phyloP scores from a whole-genome alignment of 2,113 vertebrate genomes.

The Eira barbara region DNA sequence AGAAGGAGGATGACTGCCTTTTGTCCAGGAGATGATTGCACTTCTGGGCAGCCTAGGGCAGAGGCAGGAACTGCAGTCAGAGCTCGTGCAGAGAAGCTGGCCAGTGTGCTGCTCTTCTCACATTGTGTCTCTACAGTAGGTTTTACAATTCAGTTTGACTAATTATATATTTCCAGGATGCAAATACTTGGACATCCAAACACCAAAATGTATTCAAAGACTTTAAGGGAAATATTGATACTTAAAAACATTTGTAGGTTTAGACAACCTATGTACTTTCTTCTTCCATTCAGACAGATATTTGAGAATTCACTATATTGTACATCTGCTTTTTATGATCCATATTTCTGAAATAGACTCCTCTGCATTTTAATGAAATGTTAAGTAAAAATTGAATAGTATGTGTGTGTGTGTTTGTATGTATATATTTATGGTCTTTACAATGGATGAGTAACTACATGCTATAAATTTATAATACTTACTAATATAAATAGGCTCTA shows the following conservation, averaged over 20 bases:
- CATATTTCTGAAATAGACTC: background rate
- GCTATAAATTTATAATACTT: background rate
- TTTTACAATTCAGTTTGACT: background rate
- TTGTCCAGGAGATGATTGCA: background rate
- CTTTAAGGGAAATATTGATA: background rate
- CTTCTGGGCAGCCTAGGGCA: background rate
- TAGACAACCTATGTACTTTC: background rate
- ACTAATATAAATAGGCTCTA: background rate
- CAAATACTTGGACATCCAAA: background rate
- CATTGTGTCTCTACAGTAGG: background rate
- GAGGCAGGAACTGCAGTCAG: accelerated
- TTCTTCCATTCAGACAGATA: background rate
- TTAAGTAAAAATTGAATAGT: background rate
- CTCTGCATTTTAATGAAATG: background rate
- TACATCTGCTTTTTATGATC: background rate
- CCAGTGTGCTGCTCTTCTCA: background rate
- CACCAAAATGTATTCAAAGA: background rate
- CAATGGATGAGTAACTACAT: background rate
- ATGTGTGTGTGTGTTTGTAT: background rate
- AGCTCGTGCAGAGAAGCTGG: background rate
- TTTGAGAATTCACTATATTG: background rate
- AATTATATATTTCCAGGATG: background rate
- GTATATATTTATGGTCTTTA: background rate
- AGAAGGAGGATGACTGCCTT: background rate
- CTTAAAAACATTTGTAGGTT: background rate